Base-by-base conservation (phyloP, 2,888 invertebrate genomes). In the Leuctra nigra region DNA sequence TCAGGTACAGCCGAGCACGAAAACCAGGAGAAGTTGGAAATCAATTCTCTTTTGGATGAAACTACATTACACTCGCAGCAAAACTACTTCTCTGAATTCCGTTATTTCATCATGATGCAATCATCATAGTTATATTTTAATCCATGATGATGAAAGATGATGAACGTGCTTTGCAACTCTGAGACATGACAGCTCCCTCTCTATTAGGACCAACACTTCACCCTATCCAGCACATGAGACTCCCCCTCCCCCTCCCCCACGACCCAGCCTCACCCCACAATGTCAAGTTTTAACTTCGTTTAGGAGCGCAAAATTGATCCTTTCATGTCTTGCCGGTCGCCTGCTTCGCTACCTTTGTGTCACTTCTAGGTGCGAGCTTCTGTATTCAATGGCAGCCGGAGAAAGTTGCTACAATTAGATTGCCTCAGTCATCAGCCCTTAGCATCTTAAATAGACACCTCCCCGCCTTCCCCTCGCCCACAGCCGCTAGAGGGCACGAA, bases 231-330 rank as follows among this genome's bases (percentile, higher is more conserved):
- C n/a, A n/a, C n/a, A n/a, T n/a, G n/a, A n/a, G n/a, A n/a, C n/a
- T 14, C 39, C 39, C 39, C 39, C 11, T 18, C 18, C 39, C 18
- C 20, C 16, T 4, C 39, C 39, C 47, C 25, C 23, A 6, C 2
- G 13, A 3, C 18, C 50, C 11, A 23, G 23, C 46, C 55, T 33
- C 44, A 14, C 23, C 48, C 25, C 50, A 23, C 50, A 48, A 56
- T 36, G 50, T 38, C 56, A 56, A 56, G 36, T 56, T 59, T 58
- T 56, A 59, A 59, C 56, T 56, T 59, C 56, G 41, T 59, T 59
- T 59, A 36, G 39, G 56, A 29, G 54, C 20, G 48, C 48, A 56
- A 33, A 59, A 59, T 59, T 59, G 59, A 53, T 53, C 56, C 59
- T 59, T 59, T 59, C 59, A 56, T 56, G 56, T 56, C 38, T 36